Conservation (phyloP, 1,140 invertebrate species). For the Lordiphosa mommai region DNA sequence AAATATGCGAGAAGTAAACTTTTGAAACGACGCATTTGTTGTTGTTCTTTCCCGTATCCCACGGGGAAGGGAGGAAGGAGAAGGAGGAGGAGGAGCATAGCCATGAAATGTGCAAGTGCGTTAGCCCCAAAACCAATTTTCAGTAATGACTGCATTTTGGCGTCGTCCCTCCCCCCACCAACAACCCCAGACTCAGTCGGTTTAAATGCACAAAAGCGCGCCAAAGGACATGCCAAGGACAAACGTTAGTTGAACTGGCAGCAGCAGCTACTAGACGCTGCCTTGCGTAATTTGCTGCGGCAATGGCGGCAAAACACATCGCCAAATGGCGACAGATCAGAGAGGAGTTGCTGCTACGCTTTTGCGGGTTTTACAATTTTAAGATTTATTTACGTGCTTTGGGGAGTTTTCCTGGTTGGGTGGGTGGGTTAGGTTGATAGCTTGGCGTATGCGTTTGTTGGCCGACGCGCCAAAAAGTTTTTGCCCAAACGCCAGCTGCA, state of each 20-base stretch:
- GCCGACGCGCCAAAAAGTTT: constrained; percentile 70
- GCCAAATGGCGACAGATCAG: constrained; percentile 70
- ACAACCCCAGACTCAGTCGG: constrained; percentile 31
- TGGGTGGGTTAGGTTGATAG: background rate
- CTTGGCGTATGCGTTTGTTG: constrained; percentile 63
- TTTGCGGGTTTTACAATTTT: constrained; percentile 76
- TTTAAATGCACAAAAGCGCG: constrained; percentile 74
- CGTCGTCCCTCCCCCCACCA: constrained; percentile 52
- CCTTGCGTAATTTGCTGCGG: constrained; percentile 75
- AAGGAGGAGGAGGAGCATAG: constrained; percentile 24
- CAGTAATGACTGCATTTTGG: constrained; percentile 77
- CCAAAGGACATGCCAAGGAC: constrained; percentile 77
- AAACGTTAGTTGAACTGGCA: constrained; percentile 71
- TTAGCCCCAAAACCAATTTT: constrained; percentile 78
- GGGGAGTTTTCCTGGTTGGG: constrained; percentile 22
- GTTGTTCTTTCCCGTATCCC: constrained; percentile 3
- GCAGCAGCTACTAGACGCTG: constrained; percentile 10
- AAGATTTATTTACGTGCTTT: constrained; percentile 77
- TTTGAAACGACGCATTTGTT: constrained; percentile 74
- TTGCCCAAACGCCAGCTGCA: constrained; percentile 56
- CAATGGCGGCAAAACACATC: constrained; percentile 74
- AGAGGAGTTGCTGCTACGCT: constrained; percentile 21
- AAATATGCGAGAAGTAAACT: constrained; percentile 76
- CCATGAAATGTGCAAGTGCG: constrained; percentile 76
- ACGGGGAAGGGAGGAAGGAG: constrained; percentile 6